phyloP scores from a whole-genome alignment of 2,113 vertebrate species.

The Sinosuthora webbiana region DNA sequence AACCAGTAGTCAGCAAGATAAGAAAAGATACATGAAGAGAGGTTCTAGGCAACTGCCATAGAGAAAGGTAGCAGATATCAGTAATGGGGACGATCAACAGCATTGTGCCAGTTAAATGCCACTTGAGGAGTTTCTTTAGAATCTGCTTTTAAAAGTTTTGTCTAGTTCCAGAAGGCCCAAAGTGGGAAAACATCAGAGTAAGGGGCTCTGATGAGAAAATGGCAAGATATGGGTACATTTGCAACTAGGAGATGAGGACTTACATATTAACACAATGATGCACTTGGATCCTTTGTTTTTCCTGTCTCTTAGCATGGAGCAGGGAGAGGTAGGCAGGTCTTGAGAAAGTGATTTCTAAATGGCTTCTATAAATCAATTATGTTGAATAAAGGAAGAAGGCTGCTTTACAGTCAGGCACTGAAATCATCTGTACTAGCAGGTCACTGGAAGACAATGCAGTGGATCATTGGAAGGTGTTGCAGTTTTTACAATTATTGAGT shows the following conservation, averaged over 20 bases:
- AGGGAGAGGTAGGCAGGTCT: background rate
- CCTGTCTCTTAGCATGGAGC: background rate
- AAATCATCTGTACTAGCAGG: background rate
- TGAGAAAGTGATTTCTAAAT: background rate
- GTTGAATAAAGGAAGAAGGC: background rate
- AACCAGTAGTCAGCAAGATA: background rate
- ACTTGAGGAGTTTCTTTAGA: background rate
- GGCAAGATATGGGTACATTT: background rate
- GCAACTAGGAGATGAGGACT: background rate
- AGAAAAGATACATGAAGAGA: background rate
- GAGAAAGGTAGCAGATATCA: background rate
- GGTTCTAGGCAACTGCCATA: background rate
- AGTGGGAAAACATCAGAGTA: background rate
- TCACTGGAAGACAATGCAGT: background rate
- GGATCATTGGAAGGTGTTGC: background rate
- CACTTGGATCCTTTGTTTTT: background rate
- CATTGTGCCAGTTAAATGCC: background rate
- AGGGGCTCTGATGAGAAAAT: background rate
- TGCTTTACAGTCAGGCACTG: background rate
- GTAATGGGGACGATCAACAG: accelerated
- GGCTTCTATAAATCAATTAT: background rate
- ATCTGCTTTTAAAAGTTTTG: background rate
- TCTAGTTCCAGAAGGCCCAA: background rate
- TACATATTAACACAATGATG: background rate
- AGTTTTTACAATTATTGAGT: background rate